Conservation (phyloP, 23 tunicate species). For the Halocynthia roretzi region DNA sequence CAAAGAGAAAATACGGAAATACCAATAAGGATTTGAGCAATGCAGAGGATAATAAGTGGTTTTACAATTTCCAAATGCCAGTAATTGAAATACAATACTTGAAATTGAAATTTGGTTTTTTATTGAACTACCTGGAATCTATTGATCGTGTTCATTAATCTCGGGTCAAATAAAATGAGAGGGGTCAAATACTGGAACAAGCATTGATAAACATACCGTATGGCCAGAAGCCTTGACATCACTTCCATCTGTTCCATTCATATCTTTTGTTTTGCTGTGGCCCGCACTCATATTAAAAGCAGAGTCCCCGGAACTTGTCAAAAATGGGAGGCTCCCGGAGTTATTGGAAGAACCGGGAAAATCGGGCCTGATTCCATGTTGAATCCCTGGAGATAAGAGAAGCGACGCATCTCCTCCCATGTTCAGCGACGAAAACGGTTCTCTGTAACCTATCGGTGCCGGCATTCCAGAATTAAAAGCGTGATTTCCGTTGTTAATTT, state of each 20-base stretch:
- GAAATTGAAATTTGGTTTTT: too few relatives aligned
- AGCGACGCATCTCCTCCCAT: constrained; percentile 17
- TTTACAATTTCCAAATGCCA: too few relatives aligned
- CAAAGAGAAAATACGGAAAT: too few relatives aligned
- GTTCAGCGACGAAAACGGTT: constrained; percentile 29
- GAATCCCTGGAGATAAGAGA: constrained; percentile 1
- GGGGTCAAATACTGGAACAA: too few relatives aligned
- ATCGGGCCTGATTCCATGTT: too few relatives aligned
- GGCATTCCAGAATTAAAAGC: constrained; percentile 12
- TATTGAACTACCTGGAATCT: too few relatives aligned
- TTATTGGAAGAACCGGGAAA: neutral
- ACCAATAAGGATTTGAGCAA: too few relatives aligned
- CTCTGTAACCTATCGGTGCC: constrained; percentile 62
- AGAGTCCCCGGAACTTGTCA: constrained; percentile 12
- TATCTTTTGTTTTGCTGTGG: neutral
- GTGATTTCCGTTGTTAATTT: neutral
- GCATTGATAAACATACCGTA: too few relatives aligned
- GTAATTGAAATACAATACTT: too few relatives aligned
- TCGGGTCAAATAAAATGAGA: too few relatives aligned
- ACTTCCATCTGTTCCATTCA: constrained; percentile 13
- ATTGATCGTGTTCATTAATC: too few relatives aligned
- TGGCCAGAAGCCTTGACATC: constrained; percentile 1
- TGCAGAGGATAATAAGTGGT: too few relatives aligned
- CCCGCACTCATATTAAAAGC: neutral
- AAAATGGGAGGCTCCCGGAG: constrained; percentile 3